A percentile compares a stretch with the other conserved stretches of the same genome.
These are phyloP conservation scores for Timema cristinae DNA, from an alignment of 2,888 invertebrate species.

Conservation along the genomic window DNA sequence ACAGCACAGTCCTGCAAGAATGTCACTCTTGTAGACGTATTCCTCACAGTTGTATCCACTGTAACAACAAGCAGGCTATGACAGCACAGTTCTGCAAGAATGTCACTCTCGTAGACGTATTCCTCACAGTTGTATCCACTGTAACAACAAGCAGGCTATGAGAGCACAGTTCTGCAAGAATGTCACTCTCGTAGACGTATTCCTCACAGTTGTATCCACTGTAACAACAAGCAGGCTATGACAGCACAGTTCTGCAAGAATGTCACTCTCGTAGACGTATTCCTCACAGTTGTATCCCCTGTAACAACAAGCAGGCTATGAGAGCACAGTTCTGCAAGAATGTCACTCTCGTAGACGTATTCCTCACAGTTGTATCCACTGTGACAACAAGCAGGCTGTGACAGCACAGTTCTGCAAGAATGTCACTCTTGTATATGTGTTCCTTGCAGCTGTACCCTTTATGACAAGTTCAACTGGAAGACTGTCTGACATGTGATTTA, in stretches of 20 bases:
- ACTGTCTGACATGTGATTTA: too few relatives aligned
- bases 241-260: too few relatives aligned
- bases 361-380: slow-evolving; percentile 98
- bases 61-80: slow-evolving; percentile 36
- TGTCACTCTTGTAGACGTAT: slow-evolving; percentile 95
- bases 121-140: slow-evolving; percentile 98
- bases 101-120: slow-evolving; percentile 95
- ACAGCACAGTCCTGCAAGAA: too few relatives aligned
- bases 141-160: slow-evolving; percentile 36
- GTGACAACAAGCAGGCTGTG: slow-evolving; percentile 36
- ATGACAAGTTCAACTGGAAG: too few relatives aligned
- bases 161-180: too few relatives aligned
- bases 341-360: slow-evolving; percentile 95
- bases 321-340: too few relatives aligned
- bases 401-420: too few relatives aligned
- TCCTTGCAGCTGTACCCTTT: too few relatives aligned
- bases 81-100: too few relatives aligned
- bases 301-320: slow-evolving; percentile 36
- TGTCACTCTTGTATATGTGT: too few relatives aligned
- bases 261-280: slow-evolving; percentile 95
- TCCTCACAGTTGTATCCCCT: slow-evolving; percentile 98
- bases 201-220: slow-evolving; percentile 98
- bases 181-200: slow-evolving; percentile 95
- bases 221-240: slow-evolving; percentile 36
- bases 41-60: slow-evolving; percentile 98